A percentile compares a stretch with the other conserved stretches of the same genome.
Conservation (phyloP, 1,140 invertebrate genomes). For the Muscidifurax raptorellus region DNA sequence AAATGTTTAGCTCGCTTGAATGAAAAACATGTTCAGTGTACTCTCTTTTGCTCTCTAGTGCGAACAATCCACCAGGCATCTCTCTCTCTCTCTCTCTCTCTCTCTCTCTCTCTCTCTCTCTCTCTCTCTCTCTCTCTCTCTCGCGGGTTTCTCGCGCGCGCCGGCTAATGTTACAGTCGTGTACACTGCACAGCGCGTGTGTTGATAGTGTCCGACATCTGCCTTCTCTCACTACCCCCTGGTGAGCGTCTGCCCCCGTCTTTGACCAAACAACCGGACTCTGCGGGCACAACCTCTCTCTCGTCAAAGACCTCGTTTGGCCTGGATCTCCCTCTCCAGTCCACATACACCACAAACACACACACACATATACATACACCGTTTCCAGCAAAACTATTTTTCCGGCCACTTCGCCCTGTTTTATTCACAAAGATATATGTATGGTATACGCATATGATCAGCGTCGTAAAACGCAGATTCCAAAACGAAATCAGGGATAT, state of each 20-base stretch:
- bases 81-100: too few species aligned
- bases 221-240: not conserved
- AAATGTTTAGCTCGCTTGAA: too few species aligned
- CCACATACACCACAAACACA: not conserved
- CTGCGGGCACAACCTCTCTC: slow-evolving; percentile 47
- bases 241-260: slow-evolving; percentile 28
- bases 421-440: too few species aligned
- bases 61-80: too few species aligned
- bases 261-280: slow-evolving; percentile 59
- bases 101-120: too few species aligned
- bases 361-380: too few species aligned
- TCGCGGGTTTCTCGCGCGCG: slow-evolving; percentile 57
- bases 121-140: too few species aligned
- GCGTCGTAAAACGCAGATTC: not conserved
- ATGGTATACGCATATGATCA: too few species aligned
- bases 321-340: not conserved
- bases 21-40: too few species aligned
- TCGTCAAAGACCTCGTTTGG: slow-evolving; percentile 43
- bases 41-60: too few species aligned
- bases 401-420: too few species aligned
- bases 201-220: slow-evolving; percentile 37
- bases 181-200: not conserved
- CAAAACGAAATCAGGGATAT: slow-evolving; percentile 51
- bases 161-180: slow-evolving; percentile 13
- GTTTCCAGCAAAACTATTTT: not conserved